Conservation (phyloP, 2,797 vertebrate genomes). For the Sebastes ruberrimus region DNA sequence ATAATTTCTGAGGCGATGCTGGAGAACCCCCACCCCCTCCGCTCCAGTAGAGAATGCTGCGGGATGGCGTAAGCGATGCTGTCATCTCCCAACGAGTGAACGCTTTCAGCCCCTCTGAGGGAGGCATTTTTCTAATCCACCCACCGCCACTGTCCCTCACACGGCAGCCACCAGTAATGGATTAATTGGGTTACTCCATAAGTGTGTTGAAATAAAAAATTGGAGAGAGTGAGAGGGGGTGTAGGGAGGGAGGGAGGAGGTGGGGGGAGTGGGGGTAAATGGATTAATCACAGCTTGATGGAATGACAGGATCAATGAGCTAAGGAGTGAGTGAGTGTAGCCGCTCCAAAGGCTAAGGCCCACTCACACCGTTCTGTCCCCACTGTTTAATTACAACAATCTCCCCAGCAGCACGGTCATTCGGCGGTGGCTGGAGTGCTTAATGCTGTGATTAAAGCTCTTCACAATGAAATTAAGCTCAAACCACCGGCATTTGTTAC, state of each 20-base stretch:
- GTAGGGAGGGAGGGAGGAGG: slow-evolving; percentile 18
- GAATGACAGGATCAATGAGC: slow-evolving; percentile 82
- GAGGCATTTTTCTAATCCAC: slow-evolving; percentile 78
- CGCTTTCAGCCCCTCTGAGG: slow-evolving; percentile 61
- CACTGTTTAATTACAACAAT: slow-evolving; percentile 82
- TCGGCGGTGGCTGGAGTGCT: slow-evolving; percentile 73
- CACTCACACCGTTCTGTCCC: slow-evolving; percentile 71
- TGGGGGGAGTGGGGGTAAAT: slow-evolving; percentile 73
- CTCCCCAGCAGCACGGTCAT: slow-evolving; percentile 72
- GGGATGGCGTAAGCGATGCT: slow-evolving; percentile 60
- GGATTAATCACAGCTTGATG: slow-evolving; percentile 87
- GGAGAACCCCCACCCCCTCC: slow-evolving; percentile 11
- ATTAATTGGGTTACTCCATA: slow-evolving; percentile 85
- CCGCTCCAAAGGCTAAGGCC: slow-evolving; percentile 69
- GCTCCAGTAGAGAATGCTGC: slow-evolving; percentile 38
- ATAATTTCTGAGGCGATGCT: slow-evolving; percentile 73
- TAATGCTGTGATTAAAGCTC: slow-evolving; percentile 82
- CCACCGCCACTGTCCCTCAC: slow-evolving; percentile 72
- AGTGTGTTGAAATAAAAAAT: slow-evolving; percentile 78
- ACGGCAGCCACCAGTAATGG: slow-evolving; percentile 77
- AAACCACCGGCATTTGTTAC: slow-evolving; percentile 68
- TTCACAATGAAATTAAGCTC: slow-evolving; percentile 77
- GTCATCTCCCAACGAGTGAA: slow-evolving; percentile 67
- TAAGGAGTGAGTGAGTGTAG: slow-evolving; percentile 77
- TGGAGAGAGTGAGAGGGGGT: slow-evolving; percentile 32